These are phyloP conservation scores for Gari tellinella DNA, from an alignment of 2,888 invertebrate genomes.

Conservation along the genomic window DNA sequence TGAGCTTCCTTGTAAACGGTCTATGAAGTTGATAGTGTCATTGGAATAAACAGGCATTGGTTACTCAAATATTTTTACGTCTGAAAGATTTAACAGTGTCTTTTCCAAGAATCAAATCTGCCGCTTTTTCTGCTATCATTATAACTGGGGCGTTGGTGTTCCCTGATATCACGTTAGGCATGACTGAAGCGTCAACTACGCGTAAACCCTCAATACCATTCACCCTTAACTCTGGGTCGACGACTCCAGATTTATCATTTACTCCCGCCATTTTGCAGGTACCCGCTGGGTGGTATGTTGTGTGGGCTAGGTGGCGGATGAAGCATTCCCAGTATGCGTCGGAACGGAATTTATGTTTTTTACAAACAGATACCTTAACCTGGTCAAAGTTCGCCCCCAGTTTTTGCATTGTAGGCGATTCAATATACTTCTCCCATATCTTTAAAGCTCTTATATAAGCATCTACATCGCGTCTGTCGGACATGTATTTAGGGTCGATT, in stretches of 20 bases:
- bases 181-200: constrained; percentile 51
- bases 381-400: constrained; percentile 40
- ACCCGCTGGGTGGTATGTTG: constrained; percentile 88
- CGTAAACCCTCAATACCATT: constrained; percentile 38
- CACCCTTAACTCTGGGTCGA: constrained; percentile 86
- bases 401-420: constrained; percentile 47
- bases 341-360: constrained; percentile 38
- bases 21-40: too few relatives aligned
- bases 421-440: constrained; percentile 39
- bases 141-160: constrained; percentile 53
- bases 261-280: constrained; percentile 89
- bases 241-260: constrained; percentile 86
- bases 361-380: constrained; percentile 44
- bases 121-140: constrained; percentile 49
- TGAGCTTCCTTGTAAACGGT: too few relatives aligned
- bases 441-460: constrained; percentile 41
- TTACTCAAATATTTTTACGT: not conserved
- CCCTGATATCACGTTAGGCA: constrained; percentile 53
- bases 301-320: constrained; percentile 35
- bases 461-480: constrained; percentile 87
- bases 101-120: constrained; percentile 45
- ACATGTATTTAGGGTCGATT: constrained; percentile 96
- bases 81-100: constrained; percentile 22
- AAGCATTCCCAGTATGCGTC: constrained; percentile 64
- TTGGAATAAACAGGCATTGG: too few relatives aligned